Percentiles rank a stretch among this genome's conserved stretches.
phyloP scores from a whole-genome alignment of 2,888 invertebrate species.

The Ligdia adustata region DNA sequence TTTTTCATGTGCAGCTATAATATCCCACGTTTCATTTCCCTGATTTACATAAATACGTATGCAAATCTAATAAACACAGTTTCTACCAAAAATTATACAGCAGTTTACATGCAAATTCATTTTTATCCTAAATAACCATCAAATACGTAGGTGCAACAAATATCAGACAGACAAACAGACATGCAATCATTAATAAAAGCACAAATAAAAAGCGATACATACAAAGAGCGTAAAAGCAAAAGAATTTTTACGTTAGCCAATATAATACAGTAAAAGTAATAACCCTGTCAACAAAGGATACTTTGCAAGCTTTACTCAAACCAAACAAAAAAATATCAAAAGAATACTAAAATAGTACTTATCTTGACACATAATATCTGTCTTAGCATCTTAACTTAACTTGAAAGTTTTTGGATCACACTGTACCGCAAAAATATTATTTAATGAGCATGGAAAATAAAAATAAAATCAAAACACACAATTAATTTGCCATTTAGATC shows the following conservation, averaged over 20 bases:
- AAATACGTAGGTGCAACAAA: no score
- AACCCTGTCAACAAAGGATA: constrained; percentile 5
- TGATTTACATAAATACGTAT: no score
- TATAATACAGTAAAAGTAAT: constrained; percentile 5
- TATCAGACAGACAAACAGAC: no score
- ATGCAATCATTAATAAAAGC: no score
- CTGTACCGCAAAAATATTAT: not conserved
- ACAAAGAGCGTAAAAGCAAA: no score
- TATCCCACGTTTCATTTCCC: no score
- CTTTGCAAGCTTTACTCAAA: constrained; percentile 1
- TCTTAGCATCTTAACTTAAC: not conserved
- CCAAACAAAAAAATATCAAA: not conserved
- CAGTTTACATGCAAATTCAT: no score
- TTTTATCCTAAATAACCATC: no score
- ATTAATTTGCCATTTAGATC: not conserved
- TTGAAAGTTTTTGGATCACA: not conserved
- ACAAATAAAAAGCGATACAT: not conserved
- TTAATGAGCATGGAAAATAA: no score
- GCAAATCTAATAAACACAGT: no score
- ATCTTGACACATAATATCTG: constrained; percentile 4
- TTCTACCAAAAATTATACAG: no score
- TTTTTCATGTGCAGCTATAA: no score
- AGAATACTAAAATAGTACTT: constrained; percentile 7
- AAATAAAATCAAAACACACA: not conserved
- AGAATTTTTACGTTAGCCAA: not conserved